Evolutionary conservation across 2,113 vertebrate genomes (phyloP), one percentile per base, ranked within the genome.

Genomic region (Micronisus gabar): DNA sequence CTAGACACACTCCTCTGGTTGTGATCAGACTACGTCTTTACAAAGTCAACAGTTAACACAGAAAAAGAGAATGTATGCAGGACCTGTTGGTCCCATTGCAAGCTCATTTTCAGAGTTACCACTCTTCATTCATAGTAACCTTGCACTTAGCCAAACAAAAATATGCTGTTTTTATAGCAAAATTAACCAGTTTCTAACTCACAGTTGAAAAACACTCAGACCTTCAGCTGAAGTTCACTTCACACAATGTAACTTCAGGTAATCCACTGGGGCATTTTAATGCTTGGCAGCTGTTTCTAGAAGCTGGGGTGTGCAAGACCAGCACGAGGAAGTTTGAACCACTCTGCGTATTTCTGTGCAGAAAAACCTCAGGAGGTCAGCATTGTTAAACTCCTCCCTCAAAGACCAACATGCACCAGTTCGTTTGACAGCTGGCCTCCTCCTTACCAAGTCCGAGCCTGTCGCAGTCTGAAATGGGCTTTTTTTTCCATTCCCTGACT

Each of bases 331-430:
- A n/a, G 30, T n/a, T 2, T 13, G 43, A 66, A 40, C 68, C 32
- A 4, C 15, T 1, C 23, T 2, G 8, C 2, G 2, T 7, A 5
- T n/a, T 34, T 32, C 41, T 12, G 16, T 2, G 29, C 6, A 67
- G 43, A 47, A 23, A 41, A 36, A 5, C 50, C 47, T 47, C 29
- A 26, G 59, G 48, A 32, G 40, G 17, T 34, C 52, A 16, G 16
- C 7, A 5, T 13, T 23, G 5, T 4, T 11, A 22, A 38, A 11
- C 26, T 13, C 40, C 53, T 36, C 58, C 68, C 56, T 41, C 68
- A 41, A 34, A 36, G 56, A 30, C 16, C 61, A 32, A 38, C 34
- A 3, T 8, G 7, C 43, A 4, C 53, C 23, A 4, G 29, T 11
- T 25, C 6, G 15, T 29, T 5, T 13, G 70, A 3, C 20, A 10